phyloP scores from a whole-genome alignment of 2,888 invertebrate genomes.

The Euclidia mi region DNA sequence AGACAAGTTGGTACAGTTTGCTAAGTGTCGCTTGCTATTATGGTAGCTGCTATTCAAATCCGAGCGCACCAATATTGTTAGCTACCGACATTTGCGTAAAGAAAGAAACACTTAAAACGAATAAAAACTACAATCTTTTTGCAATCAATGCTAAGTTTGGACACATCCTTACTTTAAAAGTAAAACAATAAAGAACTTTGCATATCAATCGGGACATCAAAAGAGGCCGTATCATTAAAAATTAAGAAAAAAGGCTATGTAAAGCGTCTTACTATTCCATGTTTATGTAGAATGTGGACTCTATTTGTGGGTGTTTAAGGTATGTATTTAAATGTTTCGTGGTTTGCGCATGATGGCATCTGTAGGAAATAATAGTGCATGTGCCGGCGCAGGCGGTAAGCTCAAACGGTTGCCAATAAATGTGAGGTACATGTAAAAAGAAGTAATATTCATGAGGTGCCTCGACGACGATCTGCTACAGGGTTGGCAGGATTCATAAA shows the following conservation, averaged over 20 bases:
- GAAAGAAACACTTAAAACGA: conserved; percentile 1
- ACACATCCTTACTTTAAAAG: conserved; percentile 56
- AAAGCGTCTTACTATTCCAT: conserved; percentile 34
- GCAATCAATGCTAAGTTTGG: conserved; percentile 18
- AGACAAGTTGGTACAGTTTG: conserved; percentile 25
- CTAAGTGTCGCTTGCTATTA: not conserved
- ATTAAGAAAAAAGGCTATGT: conserved; percentile 59
- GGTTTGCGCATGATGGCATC: conserved; percentile 33
- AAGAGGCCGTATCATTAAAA: conserved; percentile 79
- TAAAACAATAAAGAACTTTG: conserved; percentile 79
- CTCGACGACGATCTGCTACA: conserved; percentile 59
- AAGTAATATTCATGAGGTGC: conserved; percentile 81
- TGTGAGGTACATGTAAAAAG: conserved; percentile 77
- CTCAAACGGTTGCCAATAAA: conserved; percentile 79
- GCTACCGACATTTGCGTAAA: not conserved
- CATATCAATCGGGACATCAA: conserved; percentile 85
- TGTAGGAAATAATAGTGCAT: conserved; percentile 58
- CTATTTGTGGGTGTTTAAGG: conserved; percentile 30
- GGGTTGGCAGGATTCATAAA: conserved; percentile 40
- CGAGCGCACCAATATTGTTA: not conserved
- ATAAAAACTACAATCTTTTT: conserved; percentile 14
- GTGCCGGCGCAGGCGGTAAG: conserved; percentile 73
- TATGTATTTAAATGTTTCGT: conserved; percentile 30
- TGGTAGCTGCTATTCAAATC: not conserved
- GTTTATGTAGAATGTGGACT: conserved; percentile 18